Base-by-base conservation (phyloP, 2,888 invertebrate genomes). In the Meloe dianella region DNA sequence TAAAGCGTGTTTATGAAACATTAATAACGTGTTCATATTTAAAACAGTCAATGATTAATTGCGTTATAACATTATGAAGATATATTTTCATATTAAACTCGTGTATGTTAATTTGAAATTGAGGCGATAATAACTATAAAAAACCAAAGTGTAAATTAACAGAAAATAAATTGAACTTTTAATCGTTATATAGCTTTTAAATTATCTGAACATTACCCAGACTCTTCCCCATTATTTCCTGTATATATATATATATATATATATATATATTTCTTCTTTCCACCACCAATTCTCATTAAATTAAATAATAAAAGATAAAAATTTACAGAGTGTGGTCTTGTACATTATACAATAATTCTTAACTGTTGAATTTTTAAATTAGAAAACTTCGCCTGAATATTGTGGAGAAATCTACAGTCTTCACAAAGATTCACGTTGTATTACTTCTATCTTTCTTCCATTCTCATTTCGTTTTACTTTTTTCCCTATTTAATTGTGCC, bases 1-100 rank as follows among this genome's bases (percentile, higher is more conserved):
- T 54, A 54, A 54, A 54, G 54, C 54, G 54, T 54, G 54, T 54
- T 54, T 54, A 54, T 54, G 12, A 24, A 54, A 54, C 54, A 54
- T 54, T 54, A 54, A 54, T 54, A 54, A 54, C 24, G 54, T 54
- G 54, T 24, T 54, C 54, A 54, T 54, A 54, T 54, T 54, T 12
- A 54, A 24, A 54, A 41, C 54, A 54, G 54, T 54, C 10, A 9
- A 54, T 54, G 54, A 54, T 54, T 54, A 54, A 54, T 54, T 54
- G 54, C 9, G 54, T 10, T 54, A 54, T 14, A 54, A 54, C 54
- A 54, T 54, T 24, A 54, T 54, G 54, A 54, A 24, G 54, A 54
- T 54, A 54, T 54, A 24, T 54, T 24, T 24, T 17, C n/a, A 54
- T 54, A 54, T 54, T 54, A 10, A 54, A 54, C 12, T 54, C 54